Evolutionary conservation across 2,113 vertebrate genomes (phyloP), one percentile per base, ranked within the genome.

Genomic region (Catagonus wagneri): DNA sequence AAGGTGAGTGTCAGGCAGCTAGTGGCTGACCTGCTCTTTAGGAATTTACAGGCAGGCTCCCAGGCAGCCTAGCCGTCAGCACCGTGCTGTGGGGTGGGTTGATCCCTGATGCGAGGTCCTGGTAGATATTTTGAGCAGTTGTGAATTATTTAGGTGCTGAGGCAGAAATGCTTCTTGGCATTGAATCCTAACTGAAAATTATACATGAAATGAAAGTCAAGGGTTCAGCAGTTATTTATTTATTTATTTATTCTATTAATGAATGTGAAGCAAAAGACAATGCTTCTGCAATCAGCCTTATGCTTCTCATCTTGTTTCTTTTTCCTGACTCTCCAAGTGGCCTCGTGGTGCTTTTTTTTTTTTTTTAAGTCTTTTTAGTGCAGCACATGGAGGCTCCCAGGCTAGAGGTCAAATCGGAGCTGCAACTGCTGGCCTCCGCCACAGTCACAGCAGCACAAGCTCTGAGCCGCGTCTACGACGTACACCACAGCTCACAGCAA

Each of bases 111-210:
- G 3, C 27, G 14, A 52, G 39, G 74, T 88, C 74, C 32, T 68
- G 78, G 60, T 76, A 56, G 80, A 52, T 84, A 93, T 89, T 97
- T 89, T 79, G 61, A 97, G 79, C 78, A 65, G 52, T 14, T 79
- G 74, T 95, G 93, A 97, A 97, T 95, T 95, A 96, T 95, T 96
- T 93, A 93, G 74, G 74, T 93, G 56, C 83, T 25, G 83, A 86
- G 56, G 52, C 83, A 89, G 90, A 92, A 50, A 39, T 3, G 15
- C 74, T 96, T 92, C 56, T 34, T 89, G 10, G 17, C 52, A 29
- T 72, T 92, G 94, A 95, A 86, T 78, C 39, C 63, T 93, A 86
- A 52, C 11, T 78, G 83, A 95, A 89, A 86, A 83, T 16, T 52
- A 80, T 89, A 69, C 74, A 52, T 89, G 61, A 89, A 93, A 79